phyloP scores from a whole-genome alignment of 30 jellyfish, hydroid and myxozoan species.

The Chironex yamaguchii region DNA sequence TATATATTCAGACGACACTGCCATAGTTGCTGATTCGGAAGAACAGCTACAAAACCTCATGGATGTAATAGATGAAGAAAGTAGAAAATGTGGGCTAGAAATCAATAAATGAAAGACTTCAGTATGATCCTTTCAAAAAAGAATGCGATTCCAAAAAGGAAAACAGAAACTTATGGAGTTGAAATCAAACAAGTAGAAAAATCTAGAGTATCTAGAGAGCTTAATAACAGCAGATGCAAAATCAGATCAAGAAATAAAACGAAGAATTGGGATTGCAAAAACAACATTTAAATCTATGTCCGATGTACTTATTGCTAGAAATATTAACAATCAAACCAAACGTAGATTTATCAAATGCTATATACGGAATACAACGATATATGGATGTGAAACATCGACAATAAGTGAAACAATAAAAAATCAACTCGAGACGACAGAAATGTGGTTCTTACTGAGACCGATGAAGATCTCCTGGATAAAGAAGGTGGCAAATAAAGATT shows the following conservation, averaged over 20 bases:
- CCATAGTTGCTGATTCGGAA: constrained; percentile 32
- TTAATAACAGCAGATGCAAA: background rate
- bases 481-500: constrained; percentile 12
- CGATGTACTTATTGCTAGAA: background rate
- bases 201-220: constrained; percentile 11
- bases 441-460: constrained; percentile 14
- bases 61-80: constrained; percentile 7
- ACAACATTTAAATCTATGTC: background rate
- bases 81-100: background rate
- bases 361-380: constrained; percentile 1
- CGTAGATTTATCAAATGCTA: constrained; percentile 15
- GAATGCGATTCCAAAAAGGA: background rate
- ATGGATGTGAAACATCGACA: constrained; percentile 45
- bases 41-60: constrained; percentile 23
- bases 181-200: constrained; percentile 14
- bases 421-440: background rate
- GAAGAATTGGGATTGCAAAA: constrained; percentile 35
- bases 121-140: background rate
- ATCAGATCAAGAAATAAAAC: background rate
- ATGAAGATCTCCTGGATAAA: constrained; percentile 17
- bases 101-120: background rate
- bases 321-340: constrained; percentile 5
- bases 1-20: constrained; percentile 46
- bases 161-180: background rate
- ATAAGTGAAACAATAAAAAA: constrained; percentile 1